phyloP scores from a whole-genome alignment of 2,113 vertebrate species.

The Ptilorrhoa leucosticta region DNA sequence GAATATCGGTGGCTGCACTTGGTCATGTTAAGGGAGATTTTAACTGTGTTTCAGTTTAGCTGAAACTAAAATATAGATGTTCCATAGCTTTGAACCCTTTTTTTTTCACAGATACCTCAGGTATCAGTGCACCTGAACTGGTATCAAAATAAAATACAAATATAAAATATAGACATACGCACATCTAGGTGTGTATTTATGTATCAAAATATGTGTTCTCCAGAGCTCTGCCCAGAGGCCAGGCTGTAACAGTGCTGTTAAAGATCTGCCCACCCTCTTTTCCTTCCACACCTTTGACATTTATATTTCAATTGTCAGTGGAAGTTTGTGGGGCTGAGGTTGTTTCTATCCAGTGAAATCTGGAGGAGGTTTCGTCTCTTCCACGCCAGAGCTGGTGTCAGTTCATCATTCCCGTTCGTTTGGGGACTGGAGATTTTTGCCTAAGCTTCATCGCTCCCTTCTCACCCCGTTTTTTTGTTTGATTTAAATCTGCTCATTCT shows the following conservation, averaged over 20 bases:
- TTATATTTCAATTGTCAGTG: background rate
- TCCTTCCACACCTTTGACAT: background rate
- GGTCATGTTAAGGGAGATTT: background rate
- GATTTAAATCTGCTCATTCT: constrained; percentile 43
- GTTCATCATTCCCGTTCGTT: background rate
- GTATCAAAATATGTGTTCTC: background rate
- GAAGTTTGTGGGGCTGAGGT: background rate
- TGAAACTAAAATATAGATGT: background rate
- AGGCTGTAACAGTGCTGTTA: background rate
- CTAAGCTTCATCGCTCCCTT: background rate
- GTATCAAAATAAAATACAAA: background rate
- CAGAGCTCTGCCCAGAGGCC: background rate
- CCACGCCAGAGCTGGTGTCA: background rate
- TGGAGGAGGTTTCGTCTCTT: background rate
- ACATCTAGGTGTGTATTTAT: background rate
- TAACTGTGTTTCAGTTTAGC: background rate
- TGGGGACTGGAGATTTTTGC: background rate
- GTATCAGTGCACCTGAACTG: background rate
- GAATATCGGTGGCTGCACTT: background rate
- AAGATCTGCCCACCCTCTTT: background rate
- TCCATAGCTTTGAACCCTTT: background rate
- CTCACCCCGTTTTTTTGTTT: background rate
- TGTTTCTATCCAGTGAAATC: background rate
- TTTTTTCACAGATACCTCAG: background rate
- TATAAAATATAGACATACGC: background rate